phyloP scores from a whole-genome alignment of 2,888 invertebrate genomes.

The Deilephila elpenor region DNA sequence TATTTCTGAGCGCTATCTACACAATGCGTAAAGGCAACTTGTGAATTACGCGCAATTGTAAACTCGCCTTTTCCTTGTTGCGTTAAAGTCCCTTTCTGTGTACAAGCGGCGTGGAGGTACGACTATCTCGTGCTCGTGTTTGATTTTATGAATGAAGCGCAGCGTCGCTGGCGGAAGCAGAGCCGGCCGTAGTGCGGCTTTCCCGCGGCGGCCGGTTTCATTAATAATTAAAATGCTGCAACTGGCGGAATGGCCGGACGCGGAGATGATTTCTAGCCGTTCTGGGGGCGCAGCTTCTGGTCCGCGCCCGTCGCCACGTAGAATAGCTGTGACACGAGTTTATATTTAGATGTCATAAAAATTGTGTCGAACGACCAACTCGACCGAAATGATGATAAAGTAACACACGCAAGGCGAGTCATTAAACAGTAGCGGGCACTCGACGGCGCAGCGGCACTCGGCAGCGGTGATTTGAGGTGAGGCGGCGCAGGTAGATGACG shows the following conservation, averaged over 20 bases:
- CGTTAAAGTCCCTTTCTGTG: slow-evolving; percentile 58
- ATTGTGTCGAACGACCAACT: slow-evolving; percentile 14
- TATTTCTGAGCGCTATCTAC: slow-evolving; percentile 69
- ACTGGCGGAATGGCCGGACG: slow-evolving; percentile 82
- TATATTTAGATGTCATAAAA: slow-evolving; percentile 28
- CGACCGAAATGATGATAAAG: slow-evolving; percentile 39
- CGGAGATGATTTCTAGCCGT: slow-evolving; percentile 80
- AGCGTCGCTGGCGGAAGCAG: slow-evolving; percentile 82
- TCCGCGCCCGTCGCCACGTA: slow-evolving; percentile 35
- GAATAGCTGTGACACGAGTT: slow-evolving; percentile 28
- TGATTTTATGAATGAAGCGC: slow-evolving; percentile 83
- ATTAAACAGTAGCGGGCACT: slow-evolving; percentile 67
- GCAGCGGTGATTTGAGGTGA: slow-evolving; percentile 46
- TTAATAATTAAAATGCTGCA: slow-evolving; percentile 83
- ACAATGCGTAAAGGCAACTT: slow-evolving; percentile 50
- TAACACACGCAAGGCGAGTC: slow-evolving; percentile 53
- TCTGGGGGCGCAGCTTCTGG: slow-evolving; percentile 64
- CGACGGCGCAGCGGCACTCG: slow-evolving; percentile 50
- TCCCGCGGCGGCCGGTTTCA: slow-evolving; percentile 82
- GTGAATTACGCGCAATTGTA: slow-evolving; percentile 39
- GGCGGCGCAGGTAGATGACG: slow-evolving; percentile 57
- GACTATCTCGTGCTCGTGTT: slow-evolving; percentile 48
- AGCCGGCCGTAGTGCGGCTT: slow-evolving; percentile 82
- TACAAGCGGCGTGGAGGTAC: slow-evolving; percentile 47
- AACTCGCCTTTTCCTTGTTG: slow-evolving; percentile 49